Evolutionary conservation across 2,797 vertebrate species (phyloP).

Genomic region (Picus viridis): DNA sequence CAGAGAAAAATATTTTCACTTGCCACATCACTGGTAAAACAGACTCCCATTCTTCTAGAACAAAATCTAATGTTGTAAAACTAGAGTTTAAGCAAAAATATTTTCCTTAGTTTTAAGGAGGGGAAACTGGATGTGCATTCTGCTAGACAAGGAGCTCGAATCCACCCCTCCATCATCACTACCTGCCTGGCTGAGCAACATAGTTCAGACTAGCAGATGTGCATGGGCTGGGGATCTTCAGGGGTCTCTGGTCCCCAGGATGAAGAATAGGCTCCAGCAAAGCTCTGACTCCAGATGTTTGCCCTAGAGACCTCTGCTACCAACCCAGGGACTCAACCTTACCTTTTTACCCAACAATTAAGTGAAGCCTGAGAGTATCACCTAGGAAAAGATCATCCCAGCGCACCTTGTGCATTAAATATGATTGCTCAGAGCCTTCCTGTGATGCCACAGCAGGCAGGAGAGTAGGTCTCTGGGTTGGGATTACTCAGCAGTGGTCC

Average conservation of each 20-base stretch:
- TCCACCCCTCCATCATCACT: neutral
- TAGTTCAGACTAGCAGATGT: neutral
- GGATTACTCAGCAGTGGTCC: neutral
- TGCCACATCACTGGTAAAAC: neutral
- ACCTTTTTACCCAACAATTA: neutral
- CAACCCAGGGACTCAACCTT: neutral
- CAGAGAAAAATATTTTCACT: neutral
- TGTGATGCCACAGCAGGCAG: neutral
- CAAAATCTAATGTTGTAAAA: neutral
- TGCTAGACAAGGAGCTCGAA: neutral
- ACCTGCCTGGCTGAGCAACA: neutral
- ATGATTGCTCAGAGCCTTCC: neutral
- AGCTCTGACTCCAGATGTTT: neutral
- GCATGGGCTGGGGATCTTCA: fast-evolving
- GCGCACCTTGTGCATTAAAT: neutral
- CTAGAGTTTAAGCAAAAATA: neutral
- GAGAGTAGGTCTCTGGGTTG: neutral
- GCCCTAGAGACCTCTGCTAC: neutral
- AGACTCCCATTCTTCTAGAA: neutral
- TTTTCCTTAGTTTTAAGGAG: neutral
- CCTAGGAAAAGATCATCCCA: neutral
- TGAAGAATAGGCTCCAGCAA: neutral
- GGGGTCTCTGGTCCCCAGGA: neutral
- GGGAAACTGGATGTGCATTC: neutral
- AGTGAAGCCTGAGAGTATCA: neutral